Base-by-base conservation (phyloP, 2,797 vertebrate species). In the Cheirogaleus major region DNA sequence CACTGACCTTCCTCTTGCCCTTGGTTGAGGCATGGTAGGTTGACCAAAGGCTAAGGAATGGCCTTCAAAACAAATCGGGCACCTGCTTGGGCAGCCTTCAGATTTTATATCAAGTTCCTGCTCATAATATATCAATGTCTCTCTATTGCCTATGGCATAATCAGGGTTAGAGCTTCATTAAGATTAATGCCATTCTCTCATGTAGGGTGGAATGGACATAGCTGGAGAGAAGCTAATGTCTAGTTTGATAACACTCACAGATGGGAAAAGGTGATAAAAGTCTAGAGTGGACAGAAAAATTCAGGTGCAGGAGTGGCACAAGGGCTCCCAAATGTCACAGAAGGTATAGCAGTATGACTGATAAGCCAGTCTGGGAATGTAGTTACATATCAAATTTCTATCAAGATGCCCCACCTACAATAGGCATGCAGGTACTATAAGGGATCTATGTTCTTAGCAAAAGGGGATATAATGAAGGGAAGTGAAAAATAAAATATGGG, bases 261-360 rank as follows among this genome's bases (percentile, higher is more conserved):
- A 63, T 41, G 22, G 14, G 10, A 63, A 86, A 41, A 59, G 0
- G 12, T 35, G 11, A 27, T n/a, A 30, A 32, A 15, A 85, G 1
- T 2, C 35, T 43, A 65, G 50, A 35, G 1, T 22, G 9, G 14
- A 7, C 25, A 30, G 20, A 67, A 12, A 50, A 35, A 61, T 78
- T 75, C 5, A 32, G 35, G 22, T 18, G 1, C 27, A 18, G 27
- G 5, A 7, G 9, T 15, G 18, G 9, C 52, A 61, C 17, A 35
- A 38, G 6, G 35, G 7, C 23, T 86, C 59, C 35, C 35, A 52
- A 15, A 27, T 45, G 13, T 9, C 25, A 41, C 35, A 69, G 14
- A 81, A 6, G 4, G 23, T n/a, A 0, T 11, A 38, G 57, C 8
- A 35, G 12, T 7, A 5, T 25, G n/a, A 20, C 14, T 3, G 2